Evolutionary conservation across 2,888 invertebrate species (phyloP).

Genomic region (Diplazon laetatorius): DNA sequence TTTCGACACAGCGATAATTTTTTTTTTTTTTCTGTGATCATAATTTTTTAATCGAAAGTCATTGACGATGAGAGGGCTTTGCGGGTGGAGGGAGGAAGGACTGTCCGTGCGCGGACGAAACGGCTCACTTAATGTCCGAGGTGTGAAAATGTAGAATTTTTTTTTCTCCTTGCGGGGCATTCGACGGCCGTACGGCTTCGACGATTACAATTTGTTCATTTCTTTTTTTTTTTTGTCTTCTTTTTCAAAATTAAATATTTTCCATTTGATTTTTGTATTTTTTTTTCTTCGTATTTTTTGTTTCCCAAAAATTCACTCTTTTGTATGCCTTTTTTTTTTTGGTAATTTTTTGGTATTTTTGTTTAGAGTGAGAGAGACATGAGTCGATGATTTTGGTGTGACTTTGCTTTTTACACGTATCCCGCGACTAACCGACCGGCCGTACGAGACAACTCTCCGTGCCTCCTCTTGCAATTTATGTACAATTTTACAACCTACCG

Average conservation of each 20-base stretch:
- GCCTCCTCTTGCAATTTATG: constrained; percentile 85
- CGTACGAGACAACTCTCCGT: constrained; percentile 81
- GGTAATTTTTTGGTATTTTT: constrained; percentile 39
- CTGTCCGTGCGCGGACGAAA: constrained; percentile 71
- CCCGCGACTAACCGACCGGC: constrained; percentile 75
- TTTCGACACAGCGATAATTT: too few relatives aligned
- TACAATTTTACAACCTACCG: constrained; percentile 85
- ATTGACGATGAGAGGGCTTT: constrained; percentile 37
- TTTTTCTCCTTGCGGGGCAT: constrained; percentile 64
- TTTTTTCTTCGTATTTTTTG: constrained; percentile 46
- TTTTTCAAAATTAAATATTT: constrained; percentile 37
- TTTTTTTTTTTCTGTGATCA: constrained; percentile 18
- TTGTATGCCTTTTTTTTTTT: constrained; percentile 31
- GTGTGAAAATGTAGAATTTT: constrained; percentile 73
- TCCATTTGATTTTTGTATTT: constrained; percentile 34
- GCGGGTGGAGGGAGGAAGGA: constrained; percentile 68
- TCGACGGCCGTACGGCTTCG: constrained; percentile 68
- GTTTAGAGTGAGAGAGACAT: constrained; percentile 74
- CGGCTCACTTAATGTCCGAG: constrained; percentile 72
- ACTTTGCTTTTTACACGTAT: constrained; percentile 65
- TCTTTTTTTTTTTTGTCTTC: constrained; percentile 40
- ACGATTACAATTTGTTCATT: constrained; percentile 57
- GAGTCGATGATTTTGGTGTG: constrained; percentile 70
- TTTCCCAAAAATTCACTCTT: constrained; percentile 45
- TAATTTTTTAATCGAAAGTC: constrained; percentile 41